Percentiles rank a stretch among this genome's conserved stretches.
Conservation (phyloP, 2,888 invertebrate genomes). For the Nemurella pictetii region DNA sequence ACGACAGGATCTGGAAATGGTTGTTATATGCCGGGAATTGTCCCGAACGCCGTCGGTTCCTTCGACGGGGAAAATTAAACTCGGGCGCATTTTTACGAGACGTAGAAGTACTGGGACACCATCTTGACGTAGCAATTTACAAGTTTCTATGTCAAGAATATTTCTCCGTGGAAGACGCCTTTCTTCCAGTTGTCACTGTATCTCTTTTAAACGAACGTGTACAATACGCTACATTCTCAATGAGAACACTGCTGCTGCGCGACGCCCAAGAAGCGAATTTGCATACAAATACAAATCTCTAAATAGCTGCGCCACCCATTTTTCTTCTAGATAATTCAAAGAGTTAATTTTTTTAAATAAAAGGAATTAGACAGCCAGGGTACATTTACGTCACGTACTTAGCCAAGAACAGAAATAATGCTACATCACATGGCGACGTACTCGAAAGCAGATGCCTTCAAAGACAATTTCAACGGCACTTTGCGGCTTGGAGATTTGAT, state of each 20-base stretch:
- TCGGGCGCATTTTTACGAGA: neutral
- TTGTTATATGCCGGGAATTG: neutral
- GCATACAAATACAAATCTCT: constrained; percentile 16
- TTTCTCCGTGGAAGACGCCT: neutral
- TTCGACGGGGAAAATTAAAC: neutral
- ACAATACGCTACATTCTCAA: neutral
- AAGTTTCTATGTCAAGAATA: neutral
- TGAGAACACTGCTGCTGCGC: neutral
- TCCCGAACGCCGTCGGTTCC: neutral
- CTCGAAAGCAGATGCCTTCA: neutral
- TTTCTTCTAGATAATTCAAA: constrained; percentile 15
- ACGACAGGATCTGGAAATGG: neutral
- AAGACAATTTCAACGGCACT: neutral
- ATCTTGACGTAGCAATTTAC: neutral
- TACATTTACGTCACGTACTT: neutral
- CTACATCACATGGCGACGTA: neutral
- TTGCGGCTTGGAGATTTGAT: constrained; percentile 4
- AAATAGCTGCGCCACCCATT: neutral
- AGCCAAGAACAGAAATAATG: neutral
- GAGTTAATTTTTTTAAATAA: constrained; percentile 12
- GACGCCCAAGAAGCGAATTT: neutral
- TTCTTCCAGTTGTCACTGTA: neutral
- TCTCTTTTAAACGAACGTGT: neutral
- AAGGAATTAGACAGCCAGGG: neutral
- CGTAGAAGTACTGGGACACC: neutral